Percentiles rank a stretch among this genome's conserved stretches.
These are phyloP conservation scores for Cyprinus carpio DNA, from an alignment of 2,113 vertebrate genomes.

Conservation along the genomic window DNA sequence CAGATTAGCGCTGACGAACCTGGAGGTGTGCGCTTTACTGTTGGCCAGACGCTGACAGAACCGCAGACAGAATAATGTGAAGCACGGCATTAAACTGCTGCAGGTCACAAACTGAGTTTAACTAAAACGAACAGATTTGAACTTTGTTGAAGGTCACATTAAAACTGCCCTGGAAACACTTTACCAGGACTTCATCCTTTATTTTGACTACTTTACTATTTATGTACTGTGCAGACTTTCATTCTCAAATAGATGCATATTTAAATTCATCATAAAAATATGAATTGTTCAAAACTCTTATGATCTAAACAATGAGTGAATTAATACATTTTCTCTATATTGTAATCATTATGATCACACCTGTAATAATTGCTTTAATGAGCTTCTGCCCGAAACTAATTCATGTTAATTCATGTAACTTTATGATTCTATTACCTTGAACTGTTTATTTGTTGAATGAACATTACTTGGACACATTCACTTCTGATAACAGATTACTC, in stretches of 20 bases:
- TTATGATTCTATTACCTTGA: too few species aligned
- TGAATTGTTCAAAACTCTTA: not conserved
- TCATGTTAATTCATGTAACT: too few species aligned
- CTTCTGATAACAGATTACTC: too few species aligned
- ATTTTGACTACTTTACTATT: not conserved
- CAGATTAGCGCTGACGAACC: constrained; percentile 97
- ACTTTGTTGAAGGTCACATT: not conserved
- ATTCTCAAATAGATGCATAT: not conserved
- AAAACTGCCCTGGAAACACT: not conserved
- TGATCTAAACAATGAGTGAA: not conserved
- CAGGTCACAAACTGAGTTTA: not conserved
- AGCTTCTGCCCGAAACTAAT: too few species aligned
- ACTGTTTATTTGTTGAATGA: too few species aligned
- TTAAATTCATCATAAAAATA: not conserved
- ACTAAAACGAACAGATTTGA: not conserved
- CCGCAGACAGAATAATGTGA: not conserved
- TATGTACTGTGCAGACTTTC: not conserved
- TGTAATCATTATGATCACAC: too few species aligned
- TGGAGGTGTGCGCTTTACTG: constrained; percentile 96
- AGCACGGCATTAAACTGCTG: not conserved
- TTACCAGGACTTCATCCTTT: not conserved
- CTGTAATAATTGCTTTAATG: too few species aligned
- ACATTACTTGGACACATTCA: too few species aligned
- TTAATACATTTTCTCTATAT: too few species aligned
- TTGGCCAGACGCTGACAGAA: constrained; percentile 88